These are phyloP conservation scores for Drosophila diplacantha DNA, from an alignment of 2,888 invertebrate genomes.

Conservation along the genomic window DNA sequence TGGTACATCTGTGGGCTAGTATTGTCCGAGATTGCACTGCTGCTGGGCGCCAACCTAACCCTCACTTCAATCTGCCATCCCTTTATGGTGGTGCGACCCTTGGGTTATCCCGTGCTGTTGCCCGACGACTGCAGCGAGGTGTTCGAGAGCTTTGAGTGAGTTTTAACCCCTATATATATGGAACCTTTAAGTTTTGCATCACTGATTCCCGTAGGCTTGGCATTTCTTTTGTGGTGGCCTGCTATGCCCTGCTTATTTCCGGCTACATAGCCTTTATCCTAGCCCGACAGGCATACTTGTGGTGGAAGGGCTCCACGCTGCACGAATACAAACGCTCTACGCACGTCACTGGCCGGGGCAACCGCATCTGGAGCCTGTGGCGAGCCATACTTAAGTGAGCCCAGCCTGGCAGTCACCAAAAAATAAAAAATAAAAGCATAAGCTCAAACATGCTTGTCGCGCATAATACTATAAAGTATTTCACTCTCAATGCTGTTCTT, in stretches of 20 bases:
- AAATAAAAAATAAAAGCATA: not conserved
- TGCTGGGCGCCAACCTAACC: conserved; percentile 88
- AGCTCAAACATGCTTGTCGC: conserved; percentile 25
- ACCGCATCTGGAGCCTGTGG: conserved; percentile 70
- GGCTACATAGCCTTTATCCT: conserved; percentile 79
- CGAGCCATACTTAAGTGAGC: conserved; percentile 64
- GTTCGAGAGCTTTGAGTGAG: conserved; percentile 87
- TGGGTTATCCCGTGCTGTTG: conserved; percentile 80
- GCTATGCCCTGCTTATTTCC: conserved; percentile 79
- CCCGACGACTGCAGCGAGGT: conserved; percentile 92
- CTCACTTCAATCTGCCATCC: conserved; percentile 92
- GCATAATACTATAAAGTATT: conserved; percentile 27
- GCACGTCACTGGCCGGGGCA: conserved; percentile 59
- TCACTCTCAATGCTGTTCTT: conserved; percentile 23
- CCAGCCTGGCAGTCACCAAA: conserved; percentile 6
- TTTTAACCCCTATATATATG: not conserved
- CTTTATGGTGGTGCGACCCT: conserved; percentile 76
- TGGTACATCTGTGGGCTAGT: conserved; percentile 85
- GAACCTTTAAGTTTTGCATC: not conserved
- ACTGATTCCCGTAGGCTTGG: conserved; percentile 78
- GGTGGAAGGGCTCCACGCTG: conserved; percentile 79
- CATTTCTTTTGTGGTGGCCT: conserved; percentile 80
- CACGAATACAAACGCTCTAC: conserved; percentile 78
- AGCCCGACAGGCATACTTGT: conserved; percentile 77
- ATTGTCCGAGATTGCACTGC: conserved; percentile 82